Evolutionary conservation across 2,888 invertebrate species (phyloP), one percentile per base, ranked within the genome.

Genomic region (Caenorhabditis wallacei): DNA sequence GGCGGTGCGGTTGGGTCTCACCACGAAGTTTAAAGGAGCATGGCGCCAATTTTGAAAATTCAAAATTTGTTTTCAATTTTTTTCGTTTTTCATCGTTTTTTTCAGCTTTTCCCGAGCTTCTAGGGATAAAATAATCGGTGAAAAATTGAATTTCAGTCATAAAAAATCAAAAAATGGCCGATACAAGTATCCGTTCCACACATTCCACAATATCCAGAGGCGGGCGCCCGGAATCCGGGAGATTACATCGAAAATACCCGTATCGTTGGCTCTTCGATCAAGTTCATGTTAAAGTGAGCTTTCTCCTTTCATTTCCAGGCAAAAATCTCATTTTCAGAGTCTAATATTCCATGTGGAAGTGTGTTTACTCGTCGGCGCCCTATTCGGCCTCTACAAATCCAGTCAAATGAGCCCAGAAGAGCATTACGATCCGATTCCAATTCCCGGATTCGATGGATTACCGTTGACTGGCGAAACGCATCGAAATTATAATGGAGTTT

Each of bases 181-280:
- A 79, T 18, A 51, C 43, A 35, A 79, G 79, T 16, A 51, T 78
- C 8, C 76, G 78, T 5, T 76, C 82, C 20, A 68, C 61, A 8
- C 40, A 61, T 18, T 46, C 71, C 2, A 43, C 40, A 24, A 48
- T 76, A 5, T 82, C 78, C 1, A 51, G 82, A 22, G 24, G 71
- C 16, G 46, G 61, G 0, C 71, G 82, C 13, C 82, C 82, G 3
- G 82, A 82, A 35, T 82, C 82, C 7, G 82, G 82, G 2, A 59
- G 82, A n/a, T 53, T 82, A n/a, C 70, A 76, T 8, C 66, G 70
- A 30, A 72, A 53, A 20, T 66, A 68, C 13, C 68, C 71, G 18
- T 82, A 72, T 40, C 82, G 82, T 2, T 82, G 82, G 82, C 56
- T 82, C 1, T 82, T 82, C 63, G 70, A 82, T 46, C 82, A 82